Conservation (phyloP, 2,113 vertebrate genomes). For the Actenoides hombroni region DNA sequence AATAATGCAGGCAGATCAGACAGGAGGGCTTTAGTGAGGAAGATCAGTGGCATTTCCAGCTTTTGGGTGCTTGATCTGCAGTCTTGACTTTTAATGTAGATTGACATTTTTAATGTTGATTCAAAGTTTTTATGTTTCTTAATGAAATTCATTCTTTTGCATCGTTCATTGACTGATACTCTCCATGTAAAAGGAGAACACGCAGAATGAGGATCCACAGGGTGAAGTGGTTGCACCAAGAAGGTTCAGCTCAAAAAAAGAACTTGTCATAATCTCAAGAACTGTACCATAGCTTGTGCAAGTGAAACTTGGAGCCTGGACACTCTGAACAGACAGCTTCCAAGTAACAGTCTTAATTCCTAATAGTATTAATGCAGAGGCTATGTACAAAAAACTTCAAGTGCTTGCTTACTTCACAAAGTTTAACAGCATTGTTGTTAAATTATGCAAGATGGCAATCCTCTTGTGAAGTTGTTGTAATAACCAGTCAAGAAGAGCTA, state of each 20-base stretch:
- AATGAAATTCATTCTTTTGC: background rate
- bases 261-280: background rate
- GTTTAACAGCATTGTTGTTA: background rate
- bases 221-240: background rate
- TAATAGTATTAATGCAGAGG: background rate
- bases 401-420: background rate
- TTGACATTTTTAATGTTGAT: background rate
- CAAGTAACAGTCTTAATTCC: background rate
- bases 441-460: constrained; percentile 33
- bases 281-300: background rate
- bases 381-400: background rate
- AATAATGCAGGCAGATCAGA: background rate
- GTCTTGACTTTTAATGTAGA: background rate
- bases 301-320: background rate
- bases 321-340: background rate
- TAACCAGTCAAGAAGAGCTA: constrained; percentile 16
- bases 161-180: background rate
- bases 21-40: background rate
- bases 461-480: background rate
- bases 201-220: background rate
- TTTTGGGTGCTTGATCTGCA: background rate
- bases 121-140: background rate
- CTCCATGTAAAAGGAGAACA: background rate
- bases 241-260: background rate
- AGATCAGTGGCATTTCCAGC: background rate